Percentiles rank a stretch among this genome's conserved stretches.
Evolutionary conservation across 2,888 invertebrate genomes (phyloP).

Genomic region (Sesia apiformis): DNA sequence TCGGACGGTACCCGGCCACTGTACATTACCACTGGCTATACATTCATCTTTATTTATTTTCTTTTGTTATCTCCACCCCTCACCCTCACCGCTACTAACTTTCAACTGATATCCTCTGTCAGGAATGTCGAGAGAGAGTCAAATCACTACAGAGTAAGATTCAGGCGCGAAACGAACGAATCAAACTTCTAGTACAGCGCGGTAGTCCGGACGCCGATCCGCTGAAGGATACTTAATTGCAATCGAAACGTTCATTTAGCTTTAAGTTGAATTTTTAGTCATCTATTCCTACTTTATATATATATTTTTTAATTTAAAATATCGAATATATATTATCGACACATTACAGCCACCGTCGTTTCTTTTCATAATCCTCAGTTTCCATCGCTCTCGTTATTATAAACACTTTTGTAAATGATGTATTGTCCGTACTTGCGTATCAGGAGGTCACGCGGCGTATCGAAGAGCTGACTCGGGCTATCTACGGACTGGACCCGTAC

Average conservation of each 20-base stretch:
- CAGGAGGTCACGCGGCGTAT: conserved; percentile 83
- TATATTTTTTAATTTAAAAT: conserved; percentile 36
- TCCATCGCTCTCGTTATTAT: conserved; percentile 21
- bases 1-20: conserved; percentile 24
- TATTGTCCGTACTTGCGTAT: conserved; percentile 75
- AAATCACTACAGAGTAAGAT: conserved; percentile 91
- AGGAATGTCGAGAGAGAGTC: conserved; percentile 90
- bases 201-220: conserved; percentile 88
- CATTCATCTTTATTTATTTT: conserved; percentile 50
- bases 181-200: conserved; percentile 89
- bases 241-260: conserved; percentile 29
- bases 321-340: conserved; percentile 56
- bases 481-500: conserved; percentile 85
- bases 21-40: conserved; percentile 45
- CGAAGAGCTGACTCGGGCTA: conserved; percentile 80
- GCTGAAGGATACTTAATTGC: conserved; percentile 77
- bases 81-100: conserved; percentile 45
- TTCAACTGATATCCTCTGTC: conserved; percentile 62
- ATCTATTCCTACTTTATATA: conserved; percentile 48
- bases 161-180: conserved; percentile 89
- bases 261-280: conserved; percentile 45
- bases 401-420: conserved; percentile 60
- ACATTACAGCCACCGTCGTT: conserved; percentile 57
- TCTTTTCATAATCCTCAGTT: conserved; percentile 44
- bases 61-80: conserved; percentile 57